These are phyloP conservation scores for Neotoma lepida DNA, from an alignment of 2,113 vertebrate genomes.

Conservation along the genomic window DNA sequence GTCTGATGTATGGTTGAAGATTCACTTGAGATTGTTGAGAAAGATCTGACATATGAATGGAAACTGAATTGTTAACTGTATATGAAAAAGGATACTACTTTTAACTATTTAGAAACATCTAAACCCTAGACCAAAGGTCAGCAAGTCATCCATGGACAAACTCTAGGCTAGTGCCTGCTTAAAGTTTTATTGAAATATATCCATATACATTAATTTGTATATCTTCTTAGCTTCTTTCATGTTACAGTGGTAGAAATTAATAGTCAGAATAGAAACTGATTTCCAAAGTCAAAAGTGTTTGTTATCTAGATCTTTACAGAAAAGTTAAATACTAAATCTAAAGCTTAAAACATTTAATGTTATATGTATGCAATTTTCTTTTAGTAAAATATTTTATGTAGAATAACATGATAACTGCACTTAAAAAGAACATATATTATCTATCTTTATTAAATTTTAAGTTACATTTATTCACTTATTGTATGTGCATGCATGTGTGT, in stretches of 20 bases:
- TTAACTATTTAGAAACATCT: not conserved
- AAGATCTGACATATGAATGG: not conserved
- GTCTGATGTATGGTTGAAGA: not conserved
- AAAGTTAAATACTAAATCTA: not conserved
- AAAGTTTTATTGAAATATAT: not conserved
- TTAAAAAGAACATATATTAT: not conserved
- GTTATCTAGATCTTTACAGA: not conserved
- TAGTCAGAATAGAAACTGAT: not conserved
- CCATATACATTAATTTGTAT: not conserved
- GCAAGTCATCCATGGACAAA: not conserved
- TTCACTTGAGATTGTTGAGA: not conserved
- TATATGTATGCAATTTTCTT: too few species aligned
- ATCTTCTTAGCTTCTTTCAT: not conserved
- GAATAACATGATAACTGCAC: not conserved
- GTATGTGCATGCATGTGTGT: not conserved
- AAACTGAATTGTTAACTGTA: not conserved
- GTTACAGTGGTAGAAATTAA: not conserved
- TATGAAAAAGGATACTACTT: not conserved
- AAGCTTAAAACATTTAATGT: not conserved
- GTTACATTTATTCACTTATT: not conserved
- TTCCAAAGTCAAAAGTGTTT: not conserved
- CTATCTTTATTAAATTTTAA: not conserved
- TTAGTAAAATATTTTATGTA: not conserved
- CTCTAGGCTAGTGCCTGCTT: not conserved
- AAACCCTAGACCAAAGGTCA: not conserved